phyloP scores from a whole-genome alignment of 2,888 invertebrate species.

The Brachyptera risi region DNA sequence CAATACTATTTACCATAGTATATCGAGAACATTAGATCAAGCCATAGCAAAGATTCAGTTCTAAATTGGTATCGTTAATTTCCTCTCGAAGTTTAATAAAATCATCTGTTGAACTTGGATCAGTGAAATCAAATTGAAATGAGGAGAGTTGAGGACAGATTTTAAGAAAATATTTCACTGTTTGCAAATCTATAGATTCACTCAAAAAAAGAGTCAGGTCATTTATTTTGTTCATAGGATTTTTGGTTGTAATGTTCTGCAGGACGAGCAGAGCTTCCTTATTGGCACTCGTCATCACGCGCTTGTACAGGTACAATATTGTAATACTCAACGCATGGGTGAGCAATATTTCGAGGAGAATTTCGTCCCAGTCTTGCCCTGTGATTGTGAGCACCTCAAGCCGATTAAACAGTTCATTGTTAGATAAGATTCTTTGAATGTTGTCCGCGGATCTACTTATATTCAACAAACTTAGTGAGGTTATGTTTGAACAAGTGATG shows the following conservation, averaged over 20 bases:
- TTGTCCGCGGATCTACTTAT: conserved; percentile 8
- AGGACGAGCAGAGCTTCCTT: conserved; percentile 1
- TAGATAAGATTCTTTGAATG: neutral
- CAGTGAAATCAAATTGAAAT: conserved; percentile 22
- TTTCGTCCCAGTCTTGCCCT: conserved; percentile 2
- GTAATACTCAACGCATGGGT: neutral
- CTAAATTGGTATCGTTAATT: conserved; percentile 30
- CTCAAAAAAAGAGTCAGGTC: conserved; percentile 26
- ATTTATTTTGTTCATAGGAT: conserved; percentile 24
- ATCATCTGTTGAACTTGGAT: conserved; percentile 20
- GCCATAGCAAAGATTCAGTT: conserved; percentile 26
- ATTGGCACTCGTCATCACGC: neutral
- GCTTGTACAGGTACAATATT: neutral
- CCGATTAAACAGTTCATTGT: neutral
- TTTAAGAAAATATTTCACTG: conserved; percentile 26
- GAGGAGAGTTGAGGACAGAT: conserved; percentile 29
- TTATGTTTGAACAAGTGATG: conserved; percentile 30
- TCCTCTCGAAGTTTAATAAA: conserved; percentile 26
- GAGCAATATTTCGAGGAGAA: neutral
- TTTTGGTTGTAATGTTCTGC: neutral
- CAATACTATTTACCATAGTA: no score
- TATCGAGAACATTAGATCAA: no score
- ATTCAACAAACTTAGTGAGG: conserved; percentile 26
- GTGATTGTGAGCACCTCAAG: neutral
- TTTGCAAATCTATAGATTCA: conserved; percentile 28